phyloP scores from a whole-genome alignment of 2,113 vertebrate species.

The Nothocercus julius region DNA sequence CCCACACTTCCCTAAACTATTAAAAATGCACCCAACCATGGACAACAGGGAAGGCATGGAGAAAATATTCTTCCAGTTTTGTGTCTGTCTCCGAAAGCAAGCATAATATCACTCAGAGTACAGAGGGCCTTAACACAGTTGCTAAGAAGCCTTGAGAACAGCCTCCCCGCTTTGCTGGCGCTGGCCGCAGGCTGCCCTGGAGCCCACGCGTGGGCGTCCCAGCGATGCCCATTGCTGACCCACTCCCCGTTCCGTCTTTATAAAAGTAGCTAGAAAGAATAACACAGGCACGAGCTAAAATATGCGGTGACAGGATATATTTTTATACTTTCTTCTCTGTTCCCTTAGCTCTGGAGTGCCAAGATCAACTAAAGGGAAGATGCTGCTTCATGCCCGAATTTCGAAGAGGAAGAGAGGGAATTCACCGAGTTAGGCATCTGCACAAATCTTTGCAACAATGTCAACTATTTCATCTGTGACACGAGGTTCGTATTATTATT shows the following conservation, averaged over 20 bases:
- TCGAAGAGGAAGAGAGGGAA: not conserved
- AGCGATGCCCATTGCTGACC: not conserved
- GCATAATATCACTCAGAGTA: not conserved
- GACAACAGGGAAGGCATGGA: not conserved
- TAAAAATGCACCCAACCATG: not conserved
- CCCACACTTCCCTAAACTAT: fast-evolving
- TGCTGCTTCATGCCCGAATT: fast-evolving
- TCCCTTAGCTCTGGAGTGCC: not conserved
- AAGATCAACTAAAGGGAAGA: not conserved
- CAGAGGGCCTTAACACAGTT: not conserved
- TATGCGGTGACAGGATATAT: fast-evolving
- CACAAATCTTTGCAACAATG: not conserved
- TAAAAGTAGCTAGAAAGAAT: not conserved
- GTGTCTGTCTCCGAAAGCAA: not conserved
- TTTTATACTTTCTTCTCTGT: not conserved
- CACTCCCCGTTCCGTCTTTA: not conserved
- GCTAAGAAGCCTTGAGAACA: not conserved
- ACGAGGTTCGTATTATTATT: not conserved
- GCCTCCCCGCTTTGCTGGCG: not conserved
- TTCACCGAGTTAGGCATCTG: not conserved
- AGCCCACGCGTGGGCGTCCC: constrained; percentile 12
- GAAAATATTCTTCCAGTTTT: not conserved
- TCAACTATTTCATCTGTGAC: not conserved
- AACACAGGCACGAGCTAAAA: not conserved
- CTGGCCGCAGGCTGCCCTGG: not conserved